Evolutionary conservation across 2,797 vertebrate genomes (phyloP).

Genomic region (Nyctibius grandis): DNA sequence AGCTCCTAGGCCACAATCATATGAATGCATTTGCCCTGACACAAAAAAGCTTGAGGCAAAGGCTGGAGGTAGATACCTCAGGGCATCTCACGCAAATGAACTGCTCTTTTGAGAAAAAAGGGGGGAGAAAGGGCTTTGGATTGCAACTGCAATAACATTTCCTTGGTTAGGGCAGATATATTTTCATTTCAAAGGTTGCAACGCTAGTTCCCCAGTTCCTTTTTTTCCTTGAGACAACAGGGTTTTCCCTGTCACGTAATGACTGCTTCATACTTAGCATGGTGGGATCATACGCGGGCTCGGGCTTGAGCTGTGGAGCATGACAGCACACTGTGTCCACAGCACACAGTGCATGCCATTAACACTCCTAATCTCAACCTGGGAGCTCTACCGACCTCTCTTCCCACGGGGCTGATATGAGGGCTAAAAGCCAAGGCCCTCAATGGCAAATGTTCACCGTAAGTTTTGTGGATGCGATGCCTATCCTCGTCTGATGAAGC

Average conservation of each 20-base stretch:
- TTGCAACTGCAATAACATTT: neutral
- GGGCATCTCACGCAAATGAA: neutral
- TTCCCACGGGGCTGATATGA: neutral
- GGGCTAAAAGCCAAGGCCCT: neutral
- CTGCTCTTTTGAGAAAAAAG: neutral
- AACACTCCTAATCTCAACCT: neutral
- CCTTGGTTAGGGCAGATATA: neutral
- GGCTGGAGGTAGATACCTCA: neutral
- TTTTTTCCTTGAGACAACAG: neutral
- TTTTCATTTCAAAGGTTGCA: conserved; percentile 38
- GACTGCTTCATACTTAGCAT: neutral
- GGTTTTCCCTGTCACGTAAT: neutral
- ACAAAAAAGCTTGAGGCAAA: neutral
- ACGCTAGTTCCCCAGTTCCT: neutral
- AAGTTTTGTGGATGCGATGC: neutral
- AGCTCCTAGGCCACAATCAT: neutral
- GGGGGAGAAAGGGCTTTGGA: neutral
- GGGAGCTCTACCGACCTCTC: neutral
- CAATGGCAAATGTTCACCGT: no score
- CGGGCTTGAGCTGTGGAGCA: neutral
- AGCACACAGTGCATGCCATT: neutral
- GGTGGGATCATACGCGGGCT: rapidly evolving
- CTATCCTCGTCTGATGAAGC: neutral
- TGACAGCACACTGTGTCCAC: rapidly evolving
- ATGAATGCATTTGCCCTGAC: neutral